Base-by-base conservation (phyloP, 2,797 vertebrate genomes). In the Limnodromus scolopaceus region DNA sequence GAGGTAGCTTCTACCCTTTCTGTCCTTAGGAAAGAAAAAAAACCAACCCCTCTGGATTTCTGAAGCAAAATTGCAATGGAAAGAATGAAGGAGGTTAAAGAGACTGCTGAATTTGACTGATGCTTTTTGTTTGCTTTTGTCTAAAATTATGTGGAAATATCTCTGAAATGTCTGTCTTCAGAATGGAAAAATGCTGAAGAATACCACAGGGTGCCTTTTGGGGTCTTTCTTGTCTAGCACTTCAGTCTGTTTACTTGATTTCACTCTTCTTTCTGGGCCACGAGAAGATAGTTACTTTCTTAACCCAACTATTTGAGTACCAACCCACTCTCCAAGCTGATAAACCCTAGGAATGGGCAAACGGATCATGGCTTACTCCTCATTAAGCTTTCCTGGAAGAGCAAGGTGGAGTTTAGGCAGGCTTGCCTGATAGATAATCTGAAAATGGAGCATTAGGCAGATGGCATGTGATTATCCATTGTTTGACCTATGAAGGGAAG, bases 381-480 rank as follows among this genome's bases (percentile, higher is more conserved):
- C 11, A 34, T 38, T n/a, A 46, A 65, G 7, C 4, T 63, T 71
- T 89, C 48, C 43, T 53, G 13, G 22, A 17, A 6, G 10, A 77
- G n/a, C 9, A 79, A 36, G 3, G 4, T 5, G 25, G 28, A 49
- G 8, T 6, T 92, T 77, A 78, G 23, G 23, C 19, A 89, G n/a
- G 9, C 3, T 86, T 69, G 71, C 36, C 30, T 64, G 11, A 58
- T 1, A 77, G 27, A 45, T 36, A 92, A 25, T 28, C 16, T 51
- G 58, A 46, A 84, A 89, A 49, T 1, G 2, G 28, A 72, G 2
- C 38, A 84, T 78, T 22, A 94, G 87, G 68, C 70, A 93, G 57
- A 79, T 89, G 84, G 30, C 30, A 65, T 4, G 2, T 92, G 66
- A 76, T 95, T 89, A 89, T 81, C 68, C 91, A 81, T 96, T 96